Percentiles rank a stretch among this genome's conserved stretches.
Conservation (phyloP, 2,888 invertebrate genomes). For the Eueremaeus valkanovi region DNA sequence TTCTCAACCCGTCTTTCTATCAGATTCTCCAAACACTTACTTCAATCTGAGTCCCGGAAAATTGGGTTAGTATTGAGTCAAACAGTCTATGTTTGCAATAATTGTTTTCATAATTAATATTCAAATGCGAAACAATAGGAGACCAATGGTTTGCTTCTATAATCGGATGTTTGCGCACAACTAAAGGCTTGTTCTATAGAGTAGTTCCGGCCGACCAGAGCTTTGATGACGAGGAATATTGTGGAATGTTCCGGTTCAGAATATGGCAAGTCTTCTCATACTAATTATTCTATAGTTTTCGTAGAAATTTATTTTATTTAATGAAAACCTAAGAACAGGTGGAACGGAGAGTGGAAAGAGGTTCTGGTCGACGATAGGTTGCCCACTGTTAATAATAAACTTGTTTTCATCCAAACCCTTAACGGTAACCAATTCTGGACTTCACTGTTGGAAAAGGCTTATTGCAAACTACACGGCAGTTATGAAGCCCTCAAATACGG, state of each 20-base stretch:
- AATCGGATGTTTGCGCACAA: slow-evolving; percentile 65
- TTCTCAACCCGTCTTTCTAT: slow-evolving; percentile 71
- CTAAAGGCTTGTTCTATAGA: slow-evolving; percentile 81
- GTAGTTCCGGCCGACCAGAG: slow-evolving; percentile 87
- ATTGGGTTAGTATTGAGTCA: slow-evolving; percentile 64
- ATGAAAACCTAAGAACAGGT: slow-evolving; percentile 62
- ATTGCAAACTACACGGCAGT: slow-evolving; percentile 86
- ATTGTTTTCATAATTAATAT: background rate
- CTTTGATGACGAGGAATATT: slow-evolving; percentile 59
- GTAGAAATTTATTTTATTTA: background rate
- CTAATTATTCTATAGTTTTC: background rate
- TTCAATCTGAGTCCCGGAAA: slow-evolving; percentile 83
- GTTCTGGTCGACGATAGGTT: slow-evolving; percentile 75
- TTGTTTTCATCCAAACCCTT: slow-evolving; percentile 78
- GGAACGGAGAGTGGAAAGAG: slow-evolving; percentile 90
- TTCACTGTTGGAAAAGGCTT: slow-evolving; percentile 82
- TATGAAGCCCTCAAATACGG: slow-evolving; percentile 90
- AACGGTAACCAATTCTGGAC: slow-evolving; percentile 82
- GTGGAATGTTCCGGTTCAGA: slow-evolving; percentile 64
- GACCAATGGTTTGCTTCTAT: slow-evolving; percentile 88
- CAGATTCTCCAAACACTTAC: slow-evolving; percentile 66
- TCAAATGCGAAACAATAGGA: slow-evolving; percentile 50
- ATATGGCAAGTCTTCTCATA: slow-evolving; percentile 60
- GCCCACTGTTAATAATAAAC: slow-evolving; percentile 77
- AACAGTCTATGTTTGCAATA: background rate